phyloP scores from a whole-genome alignment of 2,113 vertebrate genomes.

The Noctilio leporinus region DNA sequence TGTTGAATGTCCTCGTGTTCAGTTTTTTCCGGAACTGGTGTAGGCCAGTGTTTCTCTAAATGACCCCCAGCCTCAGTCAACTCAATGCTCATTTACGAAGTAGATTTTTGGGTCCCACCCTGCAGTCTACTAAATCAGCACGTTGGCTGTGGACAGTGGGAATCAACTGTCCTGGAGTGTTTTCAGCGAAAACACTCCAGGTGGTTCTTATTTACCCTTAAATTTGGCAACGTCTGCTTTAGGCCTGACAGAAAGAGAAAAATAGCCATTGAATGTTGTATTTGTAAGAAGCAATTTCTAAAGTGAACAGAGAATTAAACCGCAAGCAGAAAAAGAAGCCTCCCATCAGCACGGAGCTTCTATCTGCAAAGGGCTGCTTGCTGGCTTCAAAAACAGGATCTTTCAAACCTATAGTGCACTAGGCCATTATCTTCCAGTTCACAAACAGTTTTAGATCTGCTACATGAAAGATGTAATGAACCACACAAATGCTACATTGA shows the following conservation, averaged over 20 bases:
- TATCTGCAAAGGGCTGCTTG: slow-evolving; percentile 11
- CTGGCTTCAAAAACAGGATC: slow-evolving; percentile 35
- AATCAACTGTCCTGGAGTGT: background rate
- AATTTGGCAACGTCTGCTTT: slow-evolving; percentile 27
- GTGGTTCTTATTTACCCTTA: slow-evolving; percentile 29
- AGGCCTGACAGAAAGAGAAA: slow-evolving; percentile 9
- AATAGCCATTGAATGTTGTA: slow-evolving; percentile 39
- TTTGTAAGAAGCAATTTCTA: slow-evolving; percentile 35
- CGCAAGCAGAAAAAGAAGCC: slow-evolving; percentile 35
- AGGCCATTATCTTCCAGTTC: slow-evolving; percentile 56
- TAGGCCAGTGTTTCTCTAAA: background rate
- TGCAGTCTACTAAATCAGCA: background rate
- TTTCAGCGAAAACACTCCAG: background rate
- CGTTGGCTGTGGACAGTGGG: background rate
- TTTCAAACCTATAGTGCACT: slow-evolving; percentile 51
- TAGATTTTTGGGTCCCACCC: background rate
- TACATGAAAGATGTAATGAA: slow-evolving; percentile 57
- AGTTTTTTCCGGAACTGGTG: background rate
- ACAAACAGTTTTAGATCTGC: slow-evolving; percentile 42
- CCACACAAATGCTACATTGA: slow-evolving; percentile 57
- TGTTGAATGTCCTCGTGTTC: background rate
- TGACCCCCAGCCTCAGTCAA: background rate
- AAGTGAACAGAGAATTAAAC: slow-evolving; percentile 59
- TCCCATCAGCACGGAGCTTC: slow-evolving; percentile 53
- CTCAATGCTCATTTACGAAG: background rate